phyloP scores from a whole-genome alignment of 1,140 invertebrate species.

The Laupala kohalensis region DNA sequence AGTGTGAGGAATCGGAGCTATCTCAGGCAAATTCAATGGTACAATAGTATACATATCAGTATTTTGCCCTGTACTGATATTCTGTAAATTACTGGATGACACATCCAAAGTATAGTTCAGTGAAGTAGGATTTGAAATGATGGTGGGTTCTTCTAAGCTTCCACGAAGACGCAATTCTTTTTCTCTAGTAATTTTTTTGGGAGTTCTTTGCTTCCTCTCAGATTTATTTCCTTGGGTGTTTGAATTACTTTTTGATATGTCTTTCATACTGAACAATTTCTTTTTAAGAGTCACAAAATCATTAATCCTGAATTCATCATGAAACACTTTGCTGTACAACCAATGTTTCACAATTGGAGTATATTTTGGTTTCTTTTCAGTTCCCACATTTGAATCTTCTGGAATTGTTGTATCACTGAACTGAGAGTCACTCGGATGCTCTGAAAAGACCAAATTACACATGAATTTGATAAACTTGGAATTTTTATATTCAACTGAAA shows the following conservation, averaged over 20 bases:
- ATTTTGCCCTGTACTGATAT: too few relatives aligned
- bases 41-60: too few relatives aligned
- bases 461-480: too few relatives aligned
- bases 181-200: too few relatives aligned
- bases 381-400: too few relatives aligned
- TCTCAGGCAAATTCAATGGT: too few relatives aligned
- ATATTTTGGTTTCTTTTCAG: conserved; percentile 2
- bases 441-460: neutral
- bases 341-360: conserved; percentile 20
- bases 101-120: too few relatives aligned
- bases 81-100: too few relatives aligned
- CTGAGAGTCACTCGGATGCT: too few relatives aligned
- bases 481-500: too few relatives aligned
- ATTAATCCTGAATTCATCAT: conserved; percentile 22
- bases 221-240: conserved; percentile 6
- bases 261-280: conserved; percentile 14
- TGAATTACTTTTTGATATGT: neutral
- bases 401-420: conserved; percentile 3
- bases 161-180: too few relatives aligned
- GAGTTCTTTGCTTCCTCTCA: conserved; percentile 15
- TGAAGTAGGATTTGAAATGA: neutral
- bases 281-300: conserved; percentile 20
- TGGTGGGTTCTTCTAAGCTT: too few relatives aligned
- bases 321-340: conserved; percentile 23
- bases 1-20: neutral